phyloP scores from a whole-genome alignment of 2,113 vertebrate species.

The Bufo bufo region DNA sequence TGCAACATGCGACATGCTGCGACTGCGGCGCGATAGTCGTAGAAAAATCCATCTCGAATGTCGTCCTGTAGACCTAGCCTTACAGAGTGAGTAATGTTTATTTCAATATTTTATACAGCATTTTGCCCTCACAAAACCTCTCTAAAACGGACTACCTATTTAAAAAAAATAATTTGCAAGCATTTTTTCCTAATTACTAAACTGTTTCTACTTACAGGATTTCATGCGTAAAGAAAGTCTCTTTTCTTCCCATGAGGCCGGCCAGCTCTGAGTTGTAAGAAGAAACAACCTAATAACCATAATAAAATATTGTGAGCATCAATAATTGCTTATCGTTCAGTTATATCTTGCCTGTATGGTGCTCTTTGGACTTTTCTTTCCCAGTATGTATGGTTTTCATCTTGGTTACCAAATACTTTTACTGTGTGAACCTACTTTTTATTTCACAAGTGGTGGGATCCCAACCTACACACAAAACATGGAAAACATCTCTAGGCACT shows the following conservation, averaged over 20 bases:
- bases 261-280: neutral
- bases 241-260: neutral
- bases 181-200: neutral
- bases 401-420: constrained; percentile 33
- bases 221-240: neutral
- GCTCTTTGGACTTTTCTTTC: neutral
- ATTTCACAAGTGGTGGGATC: constrained; percentile 45
- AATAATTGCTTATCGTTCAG: neutral
- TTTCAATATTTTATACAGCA: no score
- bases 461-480: constrained; percentile 44
- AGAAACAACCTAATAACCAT: neutral
- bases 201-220: neutral
- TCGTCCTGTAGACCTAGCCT: no score
- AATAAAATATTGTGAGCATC: neutral
- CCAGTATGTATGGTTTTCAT: constrained; percentile 37
- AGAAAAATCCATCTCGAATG: no score
- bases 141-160: no score
- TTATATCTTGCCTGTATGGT: neutral
- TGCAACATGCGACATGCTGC: no score
- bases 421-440: constrained; percentile 41
- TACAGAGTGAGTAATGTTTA: no score
- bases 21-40: no score
- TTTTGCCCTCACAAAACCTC: no score
- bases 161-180: no score
- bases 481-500: constrained; percentile 40